Evolutionary conservation across 30 jellyfish, hydroid and myxozoan species (phyloP).

Genomic region (Clytia hemisphaerica): DNA sequence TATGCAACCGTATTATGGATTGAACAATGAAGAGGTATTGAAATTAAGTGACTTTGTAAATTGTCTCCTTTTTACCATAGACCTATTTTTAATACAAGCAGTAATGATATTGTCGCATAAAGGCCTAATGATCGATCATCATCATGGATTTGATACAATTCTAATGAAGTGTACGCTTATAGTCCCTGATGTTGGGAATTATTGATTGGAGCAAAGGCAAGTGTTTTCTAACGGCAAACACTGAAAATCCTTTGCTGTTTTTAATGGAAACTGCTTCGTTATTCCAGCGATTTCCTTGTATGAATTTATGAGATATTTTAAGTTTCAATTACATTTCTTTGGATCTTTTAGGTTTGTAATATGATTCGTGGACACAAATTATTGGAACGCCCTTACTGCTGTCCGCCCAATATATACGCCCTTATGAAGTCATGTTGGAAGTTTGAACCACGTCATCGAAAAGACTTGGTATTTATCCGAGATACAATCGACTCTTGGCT

Average conservation of each 20-base stretch:
- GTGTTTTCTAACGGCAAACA: neutral
- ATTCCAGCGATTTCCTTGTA: neutral
- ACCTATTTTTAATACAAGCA: neutral
- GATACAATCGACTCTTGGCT: neutral
- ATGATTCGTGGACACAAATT: slow-evolving; percentile 51
- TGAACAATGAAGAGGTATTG: slow-evolving; percentile 56
- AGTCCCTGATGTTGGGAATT: neutral
- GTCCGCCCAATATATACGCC: slow-evolving; percentile 66
- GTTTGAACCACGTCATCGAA: slow-evolving; percentile 54
- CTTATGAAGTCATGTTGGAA: slow-evolving; percentile 74
- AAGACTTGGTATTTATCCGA: neutral
- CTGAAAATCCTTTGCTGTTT: neutral
- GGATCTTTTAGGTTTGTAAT: slow-evolving; percentile 47
- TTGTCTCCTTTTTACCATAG: neutral
- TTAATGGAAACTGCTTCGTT: neutral
- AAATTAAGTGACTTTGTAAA: neutral
- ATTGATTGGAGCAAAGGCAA: neutral
- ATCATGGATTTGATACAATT: too few relatives aligned
- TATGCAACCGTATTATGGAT: slow-evolving; percentile 67
- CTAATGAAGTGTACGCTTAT: neutral
- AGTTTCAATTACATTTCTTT: neutral
- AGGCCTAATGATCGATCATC: too few relatives aligned
- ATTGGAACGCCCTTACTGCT: slow-evolving; percentile 67
- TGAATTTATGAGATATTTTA: neutral
- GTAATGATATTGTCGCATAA: neutral